Evolutionary conservation across 1,140 invertebrate genomes (phyloP).

Genomic region (Heliconius hermathena): DNA sequence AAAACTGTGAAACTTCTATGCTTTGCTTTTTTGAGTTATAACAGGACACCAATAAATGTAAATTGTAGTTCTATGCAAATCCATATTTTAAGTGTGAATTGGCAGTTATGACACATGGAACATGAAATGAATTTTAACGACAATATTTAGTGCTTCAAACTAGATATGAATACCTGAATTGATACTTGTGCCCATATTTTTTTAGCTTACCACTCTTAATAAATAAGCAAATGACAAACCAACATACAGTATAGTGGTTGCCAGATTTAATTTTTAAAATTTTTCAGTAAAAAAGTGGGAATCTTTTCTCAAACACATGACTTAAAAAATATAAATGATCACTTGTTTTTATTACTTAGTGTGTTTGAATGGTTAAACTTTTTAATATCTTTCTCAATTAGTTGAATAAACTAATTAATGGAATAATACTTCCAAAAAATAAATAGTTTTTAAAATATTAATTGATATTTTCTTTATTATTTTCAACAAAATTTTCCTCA

Average conservation of each 20-base stretch:
- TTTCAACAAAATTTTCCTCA: not conserved
- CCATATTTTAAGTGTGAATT: not conserved
- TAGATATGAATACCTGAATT: not conserved
- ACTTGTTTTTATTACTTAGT: too few species aligned
- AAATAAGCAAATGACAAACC: too few species aligned
- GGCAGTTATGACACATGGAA: not conserved
- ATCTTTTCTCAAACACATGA: too few species aligned
- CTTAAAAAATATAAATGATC: too few species aligned
- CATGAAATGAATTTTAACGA: slow-evolving; percentile 2
- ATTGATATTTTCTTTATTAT: not conserved
- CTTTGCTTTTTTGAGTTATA: not conserved
- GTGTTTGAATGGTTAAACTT: too few species aligned
- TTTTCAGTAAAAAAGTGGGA: too few species aligned
- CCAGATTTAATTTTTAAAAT: not conserved
- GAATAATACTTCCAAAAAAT: not conserved
- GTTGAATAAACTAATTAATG: too few species aligned
- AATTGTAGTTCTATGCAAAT: slow-evolving; percentile 8
- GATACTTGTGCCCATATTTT: not conserved
- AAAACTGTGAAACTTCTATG: not conserved
- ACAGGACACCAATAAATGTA: not conserved
- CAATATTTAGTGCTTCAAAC: not conserved
- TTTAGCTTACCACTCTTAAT: not conserved
- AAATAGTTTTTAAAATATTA: too few species aligned
- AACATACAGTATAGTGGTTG: not conserved
- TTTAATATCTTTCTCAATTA: too few species aligned